Evolutionary conservation across 2,113 vertebrate species (phyloP), one percentile per base, ranked within the genome.

Genomic region (Xenopus borealis): DNA sequence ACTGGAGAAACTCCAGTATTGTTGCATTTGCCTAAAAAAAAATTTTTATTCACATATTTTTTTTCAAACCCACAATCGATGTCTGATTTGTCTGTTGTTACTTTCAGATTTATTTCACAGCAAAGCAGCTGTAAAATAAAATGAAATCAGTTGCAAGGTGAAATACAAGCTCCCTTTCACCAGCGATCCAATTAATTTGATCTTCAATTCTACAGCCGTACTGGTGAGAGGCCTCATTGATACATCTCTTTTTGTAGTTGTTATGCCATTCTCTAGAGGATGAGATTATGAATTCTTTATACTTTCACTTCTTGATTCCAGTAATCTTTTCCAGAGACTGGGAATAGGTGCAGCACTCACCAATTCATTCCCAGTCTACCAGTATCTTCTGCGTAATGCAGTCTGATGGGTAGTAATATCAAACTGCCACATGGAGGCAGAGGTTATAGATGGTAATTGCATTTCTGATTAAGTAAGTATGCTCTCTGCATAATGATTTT

Each of bases 381-480:
- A 46, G 44, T 20, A 61, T 52, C 45, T 55, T 59, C 57, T 46
- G 11, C 19, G 10, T 75, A 75, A 75, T 75, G 23, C 45, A 69
- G 67, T 52, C 66, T 75, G 73, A 75, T 75, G 46, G 73, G 57
- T 53, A 75, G 58, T 52, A 62, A 69, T 53, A 75, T 75, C 45
- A 75, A 69, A 44, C 57, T 66, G 72, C 72, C 72, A 69, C 72
- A 69, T 17, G 17, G 45, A 75, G 66, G 57, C 66, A 69, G 58
- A 75, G 73, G 73, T 75, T 69, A 75, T 53, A 44, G 58, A 62
- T 53, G 73, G 66, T 75, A 75, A 75, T 75, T 75, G 73, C 73
- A 75, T 75, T 75, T 75, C 66, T 75, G 73, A 75, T 75, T 40
- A 68, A 69, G 66, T 40, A 68, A 69, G 66, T 68, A 75, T 62